Evolutionary conservation across 2,888 invertebrate species (phyloP), one percentile per base, ranked within the genome.

Genomic region (Calliscelio sp.): DNA sequence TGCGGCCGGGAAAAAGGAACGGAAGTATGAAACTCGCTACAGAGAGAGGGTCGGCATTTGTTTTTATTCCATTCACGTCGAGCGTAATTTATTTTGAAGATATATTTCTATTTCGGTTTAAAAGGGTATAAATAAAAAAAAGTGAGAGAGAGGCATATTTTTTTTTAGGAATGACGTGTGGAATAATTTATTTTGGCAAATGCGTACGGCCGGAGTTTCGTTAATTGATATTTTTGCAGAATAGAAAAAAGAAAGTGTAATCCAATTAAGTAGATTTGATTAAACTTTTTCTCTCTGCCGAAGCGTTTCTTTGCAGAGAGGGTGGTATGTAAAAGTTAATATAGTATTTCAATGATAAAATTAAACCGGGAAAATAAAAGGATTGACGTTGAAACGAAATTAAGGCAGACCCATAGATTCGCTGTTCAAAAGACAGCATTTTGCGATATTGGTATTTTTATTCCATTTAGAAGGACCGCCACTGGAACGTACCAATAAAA

Each of bases 381-480:
- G 35, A 73, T 20, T 73, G 65, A 65, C 61, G 53, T 63, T 63
- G 18, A 57, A 53, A 65, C 35, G 55, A 65, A 63, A 75, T 44
- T 63, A 73, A 61, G 63, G 32, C 41, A 22, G 46, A 57, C 57
- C 65, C 49, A 66, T 22, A 55, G 55, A 46, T 35, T 65, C 24
- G 18, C 65, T n/a, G 18, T 57, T 65, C 11, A 75, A 65, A n/a
- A 66, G 35, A 75, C 24, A 41, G 63, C 16, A 65, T 75, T 75
- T 65, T 65, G 55, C 65, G 46, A 32, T 75, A 66, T 66, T 57
- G 24, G 49, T 59, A 77, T n/a, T 59, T 77, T 77, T 59, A 77
- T 57, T 57, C 55, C 46, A 59, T 57, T 66, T 57, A 75, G n/a
- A 57, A 66, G 44, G 28, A 75, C 18, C 18, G 20, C 8, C 38